Base-by-base conservation (phyloP, 2,113 vertebrate species). In the Datnioides undecimradiatus region DNA sequence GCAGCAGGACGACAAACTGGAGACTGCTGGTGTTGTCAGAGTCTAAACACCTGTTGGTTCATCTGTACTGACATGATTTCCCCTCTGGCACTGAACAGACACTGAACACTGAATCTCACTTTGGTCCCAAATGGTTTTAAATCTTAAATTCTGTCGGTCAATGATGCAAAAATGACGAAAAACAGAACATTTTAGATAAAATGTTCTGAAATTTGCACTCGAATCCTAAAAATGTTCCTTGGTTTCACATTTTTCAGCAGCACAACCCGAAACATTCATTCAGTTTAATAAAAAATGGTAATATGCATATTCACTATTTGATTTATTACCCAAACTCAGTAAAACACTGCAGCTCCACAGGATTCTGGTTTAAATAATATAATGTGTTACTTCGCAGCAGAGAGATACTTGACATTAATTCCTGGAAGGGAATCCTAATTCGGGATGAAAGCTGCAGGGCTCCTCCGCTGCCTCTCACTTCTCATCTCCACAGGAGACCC, bases 401-500 rank as follows among this genome's bases (percentile, higher is more conserved):
- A 65, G 25, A 70, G 29, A 55, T 1, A 25, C 38, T 40, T 13
- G 0, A 31, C 23, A 41, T 41, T 71, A 0, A 75, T 38, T 63
- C 55, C 46, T 54, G 17, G 12, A 19, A 57, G 49, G 34, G 69
- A 57, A 69, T 57, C n/a, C 13, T 74, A 43, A 58, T 57, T 71
- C 0, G 0, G 25, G 27, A 66, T 78, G 25, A 57, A 82, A 69
- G 58, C 57, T 36, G 62, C 46, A 29, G 54, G 23, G 60, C 23
- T 67, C 31, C 60, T 9, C 40, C 17, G 0, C 65, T 25, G 38
- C 36, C 23, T 31, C 0, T 29, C 46, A 14, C 25, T 6, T 41
- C 55, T 76, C 6, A 23, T 68, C 67, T 51, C 55, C 54, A 36
- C 67, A 45, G 62, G 73, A 68, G 36, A 38, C 38, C 17, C n/a